Conservation (phyloP, 2,888 invertebrate genomes). For the Trilocha varians region DNA sequence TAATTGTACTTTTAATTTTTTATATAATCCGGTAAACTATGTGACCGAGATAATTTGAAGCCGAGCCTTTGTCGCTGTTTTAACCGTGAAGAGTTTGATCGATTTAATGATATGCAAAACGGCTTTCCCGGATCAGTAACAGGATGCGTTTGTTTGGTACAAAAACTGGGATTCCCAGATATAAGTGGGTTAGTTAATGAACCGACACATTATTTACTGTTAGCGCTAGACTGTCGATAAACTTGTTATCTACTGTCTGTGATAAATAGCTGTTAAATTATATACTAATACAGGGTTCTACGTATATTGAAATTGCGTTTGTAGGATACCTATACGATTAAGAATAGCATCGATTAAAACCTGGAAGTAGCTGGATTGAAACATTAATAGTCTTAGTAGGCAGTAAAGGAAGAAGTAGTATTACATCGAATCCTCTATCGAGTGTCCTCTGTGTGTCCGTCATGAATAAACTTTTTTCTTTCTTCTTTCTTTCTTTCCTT, state of each 20-base stretch:
- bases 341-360: no score
- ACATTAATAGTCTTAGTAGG: no score
- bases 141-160: background rate
- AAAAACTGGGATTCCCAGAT: background rate
- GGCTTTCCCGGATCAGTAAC: background rate
- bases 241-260: background rate
- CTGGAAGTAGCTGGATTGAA: no score
- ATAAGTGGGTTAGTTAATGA: background rate
- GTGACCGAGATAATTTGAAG: background rate
- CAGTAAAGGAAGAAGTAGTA: no score
- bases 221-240: background rate
- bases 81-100: background rate
- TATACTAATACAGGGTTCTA: no score
- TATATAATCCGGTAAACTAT: slow-evolving; percentile 2
- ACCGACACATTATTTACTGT: background rate
- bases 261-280: no score
- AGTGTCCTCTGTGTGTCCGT: no score
- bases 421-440: no score
- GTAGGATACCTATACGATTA: no score
- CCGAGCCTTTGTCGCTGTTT: background rate
- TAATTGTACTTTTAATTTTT: slow-evolving; percentile 18
- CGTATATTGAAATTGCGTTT: no score
- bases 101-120: background rate
- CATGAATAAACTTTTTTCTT: no score
- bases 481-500: no score